A percentile compares a stretch with the other conserved stretches of the same genome.
These are phyloP conservation scores for Dryoscopus gambensis DNA, from an alignment of 2,113 vertebrate genomes.

Conservation along the genomic window DNA sequence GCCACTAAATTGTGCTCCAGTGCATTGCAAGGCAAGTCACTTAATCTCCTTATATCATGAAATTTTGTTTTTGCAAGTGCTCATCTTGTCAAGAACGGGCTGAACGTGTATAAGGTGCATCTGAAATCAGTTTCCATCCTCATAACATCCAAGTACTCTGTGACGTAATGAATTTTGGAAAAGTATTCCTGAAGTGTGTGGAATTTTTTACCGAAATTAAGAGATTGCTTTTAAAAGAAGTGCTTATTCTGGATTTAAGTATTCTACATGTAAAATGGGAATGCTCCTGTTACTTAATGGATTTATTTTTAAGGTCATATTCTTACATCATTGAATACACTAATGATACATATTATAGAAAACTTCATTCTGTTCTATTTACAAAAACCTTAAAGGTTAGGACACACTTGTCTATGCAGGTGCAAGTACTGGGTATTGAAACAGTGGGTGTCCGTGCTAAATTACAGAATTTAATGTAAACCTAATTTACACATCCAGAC, in stretches of 20 bases:
- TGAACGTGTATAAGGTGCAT: neutral
- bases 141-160: neutral
- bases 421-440: neutral
- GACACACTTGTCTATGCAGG: neutral
- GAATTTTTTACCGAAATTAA: neutral
- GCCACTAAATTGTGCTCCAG: neutral
- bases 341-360: neutral
- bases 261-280: neutral
- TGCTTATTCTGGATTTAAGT: neutral
- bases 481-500: neutral
- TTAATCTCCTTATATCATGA: neutral
- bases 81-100: neutral
- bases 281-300: neutral
- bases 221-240: neutral
- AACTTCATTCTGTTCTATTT: neutral
- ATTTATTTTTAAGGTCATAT: neutral
- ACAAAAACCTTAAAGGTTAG: neutral
- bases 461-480: neutral
- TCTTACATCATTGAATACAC: neutral
- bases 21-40: neutral
- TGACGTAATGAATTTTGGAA: neutral
- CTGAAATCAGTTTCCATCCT: neutral
- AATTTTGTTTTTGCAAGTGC: neutral
- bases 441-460: neutral
- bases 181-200: neutral